Evolutionary conservation across 92 coral and sea anemone species (phyloP).

Genomic region (Siderastrea siderea): DNA sequence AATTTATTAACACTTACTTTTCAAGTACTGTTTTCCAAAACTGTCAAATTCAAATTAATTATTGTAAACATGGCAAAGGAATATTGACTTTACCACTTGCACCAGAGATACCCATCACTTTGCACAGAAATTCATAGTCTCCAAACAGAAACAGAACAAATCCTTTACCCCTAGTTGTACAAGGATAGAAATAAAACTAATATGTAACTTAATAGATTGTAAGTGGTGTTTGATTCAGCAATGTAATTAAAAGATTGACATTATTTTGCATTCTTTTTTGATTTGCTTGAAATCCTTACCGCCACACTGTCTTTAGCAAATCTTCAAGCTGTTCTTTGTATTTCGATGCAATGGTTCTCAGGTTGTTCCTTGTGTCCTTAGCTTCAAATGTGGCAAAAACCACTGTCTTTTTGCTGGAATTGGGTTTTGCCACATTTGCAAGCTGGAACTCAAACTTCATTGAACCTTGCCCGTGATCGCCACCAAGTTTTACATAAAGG

Average conservation of each 20-base stretch:
- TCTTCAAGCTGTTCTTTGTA: slow-evolving; percentile 18
- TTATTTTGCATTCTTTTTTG: background rate
- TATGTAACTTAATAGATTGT: background rate
- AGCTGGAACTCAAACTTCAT: slow-evolving; percentile 39
- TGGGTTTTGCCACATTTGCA: slow-evolving; percentile 19
- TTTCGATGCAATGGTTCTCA: background rate
- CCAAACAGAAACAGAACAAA: background rate
- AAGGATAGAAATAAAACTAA: background rate
- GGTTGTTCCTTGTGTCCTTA: slow-evolving; percentile 40
- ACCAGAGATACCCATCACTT: slow-evolving; percentile 4
- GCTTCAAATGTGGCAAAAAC: slow-evolving; percentile 42
- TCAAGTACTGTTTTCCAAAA: too few species aligned
- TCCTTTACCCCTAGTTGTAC: background rate
- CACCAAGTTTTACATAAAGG: slow-evolving; percentile 18
- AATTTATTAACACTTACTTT: too few species aligned
- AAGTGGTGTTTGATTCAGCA: too few species aligned
- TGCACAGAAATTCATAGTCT: background rate
- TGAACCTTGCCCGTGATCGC: slow-evolving; percentile 39
- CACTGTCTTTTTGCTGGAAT: slow-evolving; percentile 37
- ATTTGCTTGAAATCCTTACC: slow-evolving; percentile 6
- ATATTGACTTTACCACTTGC: background rate
- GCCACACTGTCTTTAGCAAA: slow-evolving; percentile 1
- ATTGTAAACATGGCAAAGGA: too few species aligned
- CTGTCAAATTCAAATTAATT: too few species aligned
- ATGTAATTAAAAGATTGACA: too few species aligned